A percentile compares a stretch with the other conserved stretches of the same genome.
Evolutionary conservation across 1,140 invertebrate species (phyloP).

Genomic region (Metopolophium dirhodum): DNA sequence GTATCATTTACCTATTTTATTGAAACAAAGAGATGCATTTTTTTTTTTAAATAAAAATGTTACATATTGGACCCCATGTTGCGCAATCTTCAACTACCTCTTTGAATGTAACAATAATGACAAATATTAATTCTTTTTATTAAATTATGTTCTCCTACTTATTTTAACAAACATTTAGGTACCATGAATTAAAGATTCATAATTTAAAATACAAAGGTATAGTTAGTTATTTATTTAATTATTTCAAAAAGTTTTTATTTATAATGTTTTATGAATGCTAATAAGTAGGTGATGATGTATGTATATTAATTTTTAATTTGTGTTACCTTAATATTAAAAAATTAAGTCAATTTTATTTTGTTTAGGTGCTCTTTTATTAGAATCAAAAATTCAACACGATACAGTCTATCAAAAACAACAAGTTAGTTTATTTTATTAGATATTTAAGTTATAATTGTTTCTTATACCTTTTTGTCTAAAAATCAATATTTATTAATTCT

Average conservation of each 20-base stretch:
- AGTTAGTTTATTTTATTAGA: slow-evolving; percentile 64
- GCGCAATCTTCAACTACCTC: background rate
- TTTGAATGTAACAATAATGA: background rate
- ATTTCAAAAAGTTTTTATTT: background rate
- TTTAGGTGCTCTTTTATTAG: slow-evolving; percentile 82
- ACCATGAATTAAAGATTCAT: background rate
- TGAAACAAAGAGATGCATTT: too few relatives aligned
- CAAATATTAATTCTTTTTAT: background rate
- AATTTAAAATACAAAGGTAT: background rate
- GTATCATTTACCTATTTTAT: too few relatives aligned
- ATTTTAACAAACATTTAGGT: background rate
- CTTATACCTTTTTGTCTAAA: background rate
- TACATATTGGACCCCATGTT: background rate
- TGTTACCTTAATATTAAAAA: background rate
- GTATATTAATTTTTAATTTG: background rate
- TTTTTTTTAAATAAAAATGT: too few relatives aligned
- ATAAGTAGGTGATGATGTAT: too few relatives aligned
- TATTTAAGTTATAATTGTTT: slow-evolving; percentile 46
- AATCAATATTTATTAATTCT: background rate
- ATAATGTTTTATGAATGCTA: background rate
- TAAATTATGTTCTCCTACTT: background rate
- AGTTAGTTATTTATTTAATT: background rate
- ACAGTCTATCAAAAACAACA: slow-evolving; percentile 99
- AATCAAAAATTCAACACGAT: slow-evolving; percentile 96
- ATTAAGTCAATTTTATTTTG: slow-evolving; percentile 23